Conservation (phyloP, 2,797 vertebrate species). For the Halcyon chelicuti region DNA sequence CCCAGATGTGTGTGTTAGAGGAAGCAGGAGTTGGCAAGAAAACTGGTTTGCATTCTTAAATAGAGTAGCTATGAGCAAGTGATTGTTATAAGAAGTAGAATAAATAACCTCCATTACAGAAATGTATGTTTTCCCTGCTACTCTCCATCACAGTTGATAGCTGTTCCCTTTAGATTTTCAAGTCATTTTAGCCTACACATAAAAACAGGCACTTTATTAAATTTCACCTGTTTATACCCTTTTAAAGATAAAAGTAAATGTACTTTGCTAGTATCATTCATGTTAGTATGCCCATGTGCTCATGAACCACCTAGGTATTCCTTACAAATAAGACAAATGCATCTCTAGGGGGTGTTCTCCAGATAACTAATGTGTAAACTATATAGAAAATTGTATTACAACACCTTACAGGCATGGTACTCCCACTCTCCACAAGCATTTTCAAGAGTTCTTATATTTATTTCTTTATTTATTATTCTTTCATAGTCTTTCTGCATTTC, state of each 20-base stretch:
- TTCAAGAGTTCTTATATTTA: not conserved
- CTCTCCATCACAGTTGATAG: slow-evolving; percentile 44
- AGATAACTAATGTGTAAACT: not conserved
- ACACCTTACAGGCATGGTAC: not conserved
- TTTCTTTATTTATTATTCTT: not conserved
- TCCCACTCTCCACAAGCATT: not conserved
- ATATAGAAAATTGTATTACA: not conserved
- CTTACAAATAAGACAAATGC: slow-evolving; percentile 35
- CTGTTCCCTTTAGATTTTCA: slow-evolving; percentile 52
- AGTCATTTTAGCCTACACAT: slow-evolving; percentile 40
- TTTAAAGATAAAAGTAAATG: slow-evolving; percentile 56
- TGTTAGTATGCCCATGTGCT: not conserved
- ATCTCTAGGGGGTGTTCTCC: not conserved
- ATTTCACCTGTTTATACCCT: slow-evolving; percentile 39
- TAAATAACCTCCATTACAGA: slow-evolving; percentile 50
- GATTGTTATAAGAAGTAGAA: slow-evolving; percentile 40
- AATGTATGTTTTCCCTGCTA: slow-evolving; percentile 38
- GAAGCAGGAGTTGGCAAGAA: not conserved
- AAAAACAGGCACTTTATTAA: slow-evolving; percentile 54
- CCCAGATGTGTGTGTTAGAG: not conserved
- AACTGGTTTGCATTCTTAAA: slow-evolving; percentile 13
- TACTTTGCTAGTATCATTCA: slow-evolving; percentile 36
- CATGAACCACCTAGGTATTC: not conserved
- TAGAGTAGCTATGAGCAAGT: not conserved
- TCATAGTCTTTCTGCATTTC: not conserved